These are phyloP conservation scores for Aphaenogaster rudis DNA, from an alignment of 1,140 invertebrate species.

Conservation along the genomic window DNA sequence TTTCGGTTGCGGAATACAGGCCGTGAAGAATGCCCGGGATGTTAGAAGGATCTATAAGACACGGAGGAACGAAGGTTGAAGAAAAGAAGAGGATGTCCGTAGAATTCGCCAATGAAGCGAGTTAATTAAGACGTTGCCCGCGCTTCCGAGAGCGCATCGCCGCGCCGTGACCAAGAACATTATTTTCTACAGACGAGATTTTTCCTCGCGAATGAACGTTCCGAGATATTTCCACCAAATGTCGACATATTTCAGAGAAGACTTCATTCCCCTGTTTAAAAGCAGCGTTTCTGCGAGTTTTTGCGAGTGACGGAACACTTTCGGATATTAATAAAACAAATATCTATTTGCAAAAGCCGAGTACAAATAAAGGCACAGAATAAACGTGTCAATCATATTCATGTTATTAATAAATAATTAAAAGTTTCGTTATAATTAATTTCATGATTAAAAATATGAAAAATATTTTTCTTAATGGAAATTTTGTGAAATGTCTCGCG, in stretches of 20 bases:
- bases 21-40: slow-evolving; percentile 71
- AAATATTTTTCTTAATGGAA: not conserved
- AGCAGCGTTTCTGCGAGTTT: not conserved
- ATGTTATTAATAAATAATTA: slow-evolving; percentile 8
- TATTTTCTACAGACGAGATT: slow-evolving; percentile 33
- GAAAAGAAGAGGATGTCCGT: slow-evolving; percentile 64
- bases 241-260: slow-evolving; percentile 37
- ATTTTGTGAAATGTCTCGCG: not conserved
- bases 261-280: slow-evolving; percentile 31
- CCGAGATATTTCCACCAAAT: slow-evolving; percentile 22
- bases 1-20: slow-evolving; percentile 63
- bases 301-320: not conserved
- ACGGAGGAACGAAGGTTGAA: slow-evolving; percentile 12
- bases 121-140: slow-evolving; percentile 78
- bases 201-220: slow-evolving; percentile 37
- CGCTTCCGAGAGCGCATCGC: slow-evolving; percentile 4
- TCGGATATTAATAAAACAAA: slow-evolving; percentile 31
- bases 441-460: slow-evolving; percentile 4
- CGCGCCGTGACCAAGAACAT: slow-evolving; percentile 34
- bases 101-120: slow-evolving; percentile 71
- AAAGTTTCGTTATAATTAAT: slow-evolving; percentile 5
- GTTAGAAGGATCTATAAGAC: slow-evolving; percentile 80
- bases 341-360: not conserved
- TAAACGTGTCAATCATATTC: not conserved
- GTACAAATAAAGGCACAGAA: not conserved